A percentile compares a stretch with the other conserved stretches of the same genome.
phyloP scores from a whole-genome alignment of 2,888 invertebrate genomes.

The Plusia festucae region DNA sequence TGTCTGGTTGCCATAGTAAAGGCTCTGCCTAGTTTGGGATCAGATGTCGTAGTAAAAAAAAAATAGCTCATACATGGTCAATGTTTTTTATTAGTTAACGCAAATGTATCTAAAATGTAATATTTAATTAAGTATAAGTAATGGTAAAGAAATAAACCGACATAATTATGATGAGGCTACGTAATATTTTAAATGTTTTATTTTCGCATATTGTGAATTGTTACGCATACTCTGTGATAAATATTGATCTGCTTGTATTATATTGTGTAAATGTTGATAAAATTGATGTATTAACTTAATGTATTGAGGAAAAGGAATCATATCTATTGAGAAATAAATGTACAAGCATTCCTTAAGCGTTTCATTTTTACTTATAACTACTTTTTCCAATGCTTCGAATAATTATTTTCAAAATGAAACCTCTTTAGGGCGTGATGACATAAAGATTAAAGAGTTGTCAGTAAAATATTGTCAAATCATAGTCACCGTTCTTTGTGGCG shows the following conservation, averaged over 20 bases:
- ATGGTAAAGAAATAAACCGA: too few species aligned
- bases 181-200: conserved; percentile 56
- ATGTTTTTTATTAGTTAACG: too few species aligned
- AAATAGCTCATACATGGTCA: too few species aligned
- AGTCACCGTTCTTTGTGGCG: too few species aligned
- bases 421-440: too few species aligned
- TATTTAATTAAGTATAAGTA: conserved; percentile 16
- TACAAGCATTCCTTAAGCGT: conserved; percentile 67
- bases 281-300: conserved; percentile 48
- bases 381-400: too few species aligned
- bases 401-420: too few species aligned
- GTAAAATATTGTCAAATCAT: too few species aligned
- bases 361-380: conserved; percentile 36
- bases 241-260: conserved; percentile 83
- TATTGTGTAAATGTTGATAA: conserved; percentile 68
- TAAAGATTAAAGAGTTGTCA: too few species aligned
- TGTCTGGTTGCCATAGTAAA: too few species aligned
- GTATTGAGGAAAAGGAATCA: conserved; percentile 68
- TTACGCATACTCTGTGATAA: conserved; percentile 86
- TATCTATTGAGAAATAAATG: conserved; percentile 80
- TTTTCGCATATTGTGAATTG: conserved; percentile 83
- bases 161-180: conserved; percentile 44
- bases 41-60: too few species aligned
- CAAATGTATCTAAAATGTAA: neutral
- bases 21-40: too few species aligned